Evolutionary conservation across 1,140 invertebrate species (phyloP), one percentile per base, ranked within the genome.

Genomic region (Pemphigus obesinymphae): DNA sequence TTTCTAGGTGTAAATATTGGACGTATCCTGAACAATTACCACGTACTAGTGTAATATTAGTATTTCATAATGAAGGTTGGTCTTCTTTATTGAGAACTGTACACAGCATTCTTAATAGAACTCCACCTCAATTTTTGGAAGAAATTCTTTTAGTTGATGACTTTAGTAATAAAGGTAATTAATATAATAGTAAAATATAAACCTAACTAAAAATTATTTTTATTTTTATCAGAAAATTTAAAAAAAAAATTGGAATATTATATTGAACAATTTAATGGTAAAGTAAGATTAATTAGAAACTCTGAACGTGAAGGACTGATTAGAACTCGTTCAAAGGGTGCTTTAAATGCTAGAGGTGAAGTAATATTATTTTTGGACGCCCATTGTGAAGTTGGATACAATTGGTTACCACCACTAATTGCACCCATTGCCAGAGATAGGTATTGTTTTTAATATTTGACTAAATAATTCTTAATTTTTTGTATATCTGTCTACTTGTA

Each of bases 41-140:
- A 0, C 92, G 90, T 73, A 96, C 97, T 5, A 96, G 94, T 86
- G 96, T 99, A 0, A 97, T 99, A 83, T 93, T 99, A 83, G 98
- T 99, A 15, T 99, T 99, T 87, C 97, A 99, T 86, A 99, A 99
- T 87, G 97, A 99, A 88, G 98, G 97, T 3, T 98, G 94, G 90
- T 95, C 95, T 0, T 96, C 97, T 3, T 89, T 99, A 17, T 90
- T 99, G 88, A 88, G 97, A 83, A 99, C 97, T n/a, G 96, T 99
- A 0, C 97, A 99, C 86, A 95, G 94, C 83, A 95, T 99, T 7
- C 92, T 99, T 31, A 95, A 99, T 85, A 90, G 96, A 82, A 94
- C 96, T 1, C 98, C 97, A 0, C 91, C 93, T 7, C 89, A 97
- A 85, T 90, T 98, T 84, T 89, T 99, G 2, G 92, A 99, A 86